Evolutionary conservation across 2,113 vertebrate genomes (phyloP).

Genomic region (Phoxinus phoxinus): DNA sequence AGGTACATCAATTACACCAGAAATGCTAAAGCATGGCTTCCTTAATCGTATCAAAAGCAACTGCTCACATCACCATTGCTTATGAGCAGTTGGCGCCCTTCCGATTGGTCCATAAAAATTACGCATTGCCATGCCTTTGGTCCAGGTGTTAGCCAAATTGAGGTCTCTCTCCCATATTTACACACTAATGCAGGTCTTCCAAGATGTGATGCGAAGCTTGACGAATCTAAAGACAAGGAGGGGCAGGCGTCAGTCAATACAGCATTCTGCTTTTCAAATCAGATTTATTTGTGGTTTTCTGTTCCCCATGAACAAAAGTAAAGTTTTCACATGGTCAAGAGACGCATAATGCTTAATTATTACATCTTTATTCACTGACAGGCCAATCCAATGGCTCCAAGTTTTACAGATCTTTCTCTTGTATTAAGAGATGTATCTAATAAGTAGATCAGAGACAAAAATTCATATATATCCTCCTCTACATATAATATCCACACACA

Average conservation of each 20-base stretch:
- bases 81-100: slow-evolving; percentile 65
- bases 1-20: slow-evolving; percentile 60
- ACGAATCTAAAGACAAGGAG: slow-evolving; percentile 78
- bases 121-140: slow-evolving; percentile 70
- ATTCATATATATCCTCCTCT: background rate
- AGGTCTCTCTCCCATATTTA: slow-evolving; percentile 68
- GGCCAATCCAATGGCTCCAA: background rate
- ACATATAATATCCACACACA: background rate
- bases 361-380: slow-evolving; percentile 3
- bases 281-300: slow-evolving; percentile 39
- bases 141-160: slow-evolving; percentile 73
- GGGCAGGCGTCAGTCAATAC: slow-evolving; percentile 70
- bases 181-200: slow-evolving; percentile 73
- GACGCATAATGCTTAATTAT: slow-evolving; percentile 25
- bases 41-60: slow-evolving; percentile 59
- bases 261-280: slow-evolving; percentile 59
- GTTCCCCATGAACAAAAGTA: slow-evolving; percentile 28
- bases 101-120: slow-evolving; percentile 75
- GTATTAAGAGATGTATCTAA: background rate
- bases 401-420: background rate
- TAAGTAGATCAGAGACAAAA: background rate
- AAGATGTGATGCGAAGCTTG: slow-evolving; percentile 69
- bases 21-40: slow-evolving; percentile 59
- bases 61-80: slow-evolving; percentile 63
- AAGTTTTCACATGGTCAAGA: slow-evolving; percentile 29